These are phyloP conservation scores for Syngnathus scovelli DNA, from an alignment of 2,113 vertebrate genomes.

Conservation along the genomic window DNA sequence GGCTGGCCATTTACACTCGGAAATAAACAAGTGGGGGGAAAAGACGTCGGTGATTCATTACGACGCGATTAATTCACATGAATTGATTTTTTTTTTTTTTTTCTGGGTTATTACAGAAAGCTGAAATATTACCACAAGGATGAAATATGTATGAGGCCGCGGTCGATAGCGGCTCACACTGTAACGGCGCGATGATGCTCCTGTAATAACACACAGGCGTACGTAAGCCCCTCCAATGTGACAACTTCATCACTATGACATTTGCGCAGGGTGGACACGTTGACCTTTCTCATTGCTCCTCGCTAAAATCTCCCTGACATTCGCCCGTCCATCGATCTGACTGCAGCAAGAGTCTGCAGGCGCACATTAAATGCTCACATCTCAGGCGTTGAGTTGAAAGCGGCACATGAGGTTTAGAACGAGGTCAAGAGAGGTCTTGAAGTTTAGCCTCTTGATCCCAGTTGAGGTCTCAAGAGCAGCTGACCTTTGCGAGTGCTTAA, in stretches of 20 bases:
- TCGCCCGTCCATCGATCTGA: constrained; percentile 50
- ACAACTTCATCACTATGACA: constrained; percentile 33
- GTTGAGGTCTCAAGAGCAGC: constrained; percentile 38
- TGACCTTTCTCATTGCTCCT: constrained; percentile 57
- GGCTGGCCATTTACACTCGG: background rate
- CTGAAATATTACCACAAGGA: background rate
- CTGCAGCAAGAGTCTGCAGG: constrained; percentile 32
- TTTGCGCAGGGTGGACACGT: constrained; percentile 43
- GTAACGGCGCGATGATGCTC: background rate
- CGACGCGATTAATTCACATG: background rate
- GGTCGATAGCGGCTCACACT: background rate
- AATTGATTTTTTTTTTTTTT: background rate
- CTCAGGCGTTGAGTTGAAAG: constrained; percentile 2
- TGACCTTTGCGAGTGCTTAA: constrained; percentile 51
- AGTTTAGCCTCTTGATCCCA: constrained; percentile 51
- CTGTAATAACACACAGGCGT: background rate
- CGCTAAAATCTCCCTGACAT: constrained; percentile 50
- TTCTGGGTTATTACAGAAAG: background rate
- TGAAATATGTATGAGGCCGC: background rate
- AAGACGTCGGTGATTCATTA: background rate
- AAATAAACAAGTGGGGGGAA: constrained; percentile 9
- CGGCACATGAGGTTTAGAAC: background rate
- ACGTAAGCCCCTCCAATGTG: too few relatives aligned
- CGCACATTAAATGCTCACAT: background rate
- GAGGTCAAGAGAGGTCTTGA: constrained; percentile 14